phyloP scores from a whole-genome alignment of 2,888 invertebrate genomes.

The Drosophila tanythrix region DNA sequence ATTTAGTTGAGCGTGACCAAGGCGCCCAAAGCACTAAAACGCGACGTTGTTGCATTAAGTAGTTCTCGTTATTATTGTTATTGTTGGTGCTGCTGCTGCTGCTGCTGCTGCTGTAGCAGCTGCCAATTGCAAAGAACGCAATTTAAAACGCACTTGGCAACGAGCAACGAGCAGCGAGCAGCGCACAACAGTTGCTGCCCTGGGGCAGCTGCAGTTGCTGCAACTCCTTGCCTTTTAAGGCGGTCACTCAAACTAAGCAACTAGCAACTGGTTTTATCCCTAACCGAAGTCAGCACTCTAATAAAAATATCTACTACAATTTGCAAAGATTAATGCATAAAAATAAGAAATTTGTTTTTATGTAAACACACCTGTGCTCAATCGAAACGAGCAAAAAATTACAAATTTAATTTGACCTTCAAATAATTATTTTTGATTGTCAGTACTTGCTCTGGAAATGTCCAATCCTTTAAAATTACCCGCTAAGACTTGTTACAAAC shows the following conservation, averaged over 20 bases:
- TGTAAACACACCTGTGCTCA: neutral
- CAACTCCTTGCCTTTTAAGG: slow-evolving; percentile 5
- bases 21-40: slow-evolving; percentile 27
- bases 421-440: neutral
- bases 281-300: neutral
- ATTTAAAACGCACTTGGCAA: slow-evolving; percentile 42
- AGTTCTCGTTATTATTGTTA: slow-evolving; percentile 27
- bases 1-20: slow-evolving; percentile 42
- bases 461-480: neutral
- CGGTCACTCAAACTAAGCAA: neutral
- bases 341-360: neutral
- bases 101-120: slow-evolving; percentile 23
- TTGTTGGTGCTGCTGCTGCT: slow-evolving; percentile 1
- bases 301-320: neutral
- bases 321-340: neutral
- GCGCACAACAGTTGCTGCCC: slow-evolving; percentile 10
- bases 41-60: slow-evolving; percentile 10
- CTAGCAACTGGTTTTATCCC: neutral
- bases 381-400: neutral
- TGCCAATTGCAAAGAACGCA: slow-evolving; percentile 33
- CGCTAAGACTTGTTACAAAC: neutral
- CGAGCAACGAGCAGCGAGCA: slow-evolving; percentile 28
- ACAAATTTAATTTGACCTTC: neutral
- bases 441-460: neutral
- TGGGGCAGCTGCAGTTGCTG: slow-evolving; percentile 12